Base-by-base conservation (phyloP, 1,140 invertebrate species). In the Mactra quadrangularis region DNA sequence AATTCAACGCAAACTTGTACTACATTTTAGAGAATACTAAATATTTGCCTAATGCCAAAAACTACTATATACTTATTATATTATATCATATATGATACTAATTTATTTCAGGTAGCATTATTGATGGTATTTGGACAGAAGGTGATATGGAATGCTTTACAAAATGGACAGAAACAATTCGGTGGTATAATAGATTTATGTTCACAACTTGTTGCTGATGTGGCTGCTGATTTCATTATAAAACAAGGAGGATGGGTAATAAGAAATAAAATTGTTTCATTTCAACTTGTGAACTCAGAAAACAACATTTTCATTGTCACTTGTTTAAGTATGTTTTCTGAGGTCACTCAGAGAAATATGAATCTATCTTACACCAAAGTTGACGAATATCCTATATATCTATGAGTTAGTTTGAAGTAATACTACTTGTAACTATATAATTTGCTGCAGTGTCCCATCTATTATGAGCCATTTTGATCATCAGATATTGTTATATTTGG, bases 221-320 rank as follows among this genome's bases (percentile, higher is more conserved):
- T 75, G 0, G 86, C 85, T 0, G 87, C 88, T 27, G 85, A 87
- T 22, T 90, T 89, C 75, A 90, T 90, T 57, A 88, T 89, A 17
- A 72, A 86, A 64, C 85, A 89, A 59, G 89, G 89, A 52, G 89
- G 87, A 78, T 90, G 89, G 89, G 89, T 90, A 83, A 72, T 70
- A 7, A 52, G 4, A 35, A 3, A 19, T 25, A 41, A 25, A 22
- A 57, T 17, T 62, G 35, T n/a, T n/a, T n/a, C n/a, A n/a, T n/a
- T n/a, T n/a, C n/a, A n/a, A n/a, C n/a, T n/a, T n/a, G n/a, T n/a
- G n/a, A n/a, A n/a, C n/a, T n/a, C n/a, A n/a, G n/a, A n/a, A n/a
- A n/a, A n/a, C n/a, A n/a, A n/a, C n/a, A 25, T 60, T 1, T 22
- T n/a, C n/a, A n/a, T n/a, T n/a, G n/a, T n/a, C n/a, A n/a, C n/a